Evolutionary conservation across 2,888 invertebrate species (phyloP).

Genomic region (Drosophila barbarae): DNA sequence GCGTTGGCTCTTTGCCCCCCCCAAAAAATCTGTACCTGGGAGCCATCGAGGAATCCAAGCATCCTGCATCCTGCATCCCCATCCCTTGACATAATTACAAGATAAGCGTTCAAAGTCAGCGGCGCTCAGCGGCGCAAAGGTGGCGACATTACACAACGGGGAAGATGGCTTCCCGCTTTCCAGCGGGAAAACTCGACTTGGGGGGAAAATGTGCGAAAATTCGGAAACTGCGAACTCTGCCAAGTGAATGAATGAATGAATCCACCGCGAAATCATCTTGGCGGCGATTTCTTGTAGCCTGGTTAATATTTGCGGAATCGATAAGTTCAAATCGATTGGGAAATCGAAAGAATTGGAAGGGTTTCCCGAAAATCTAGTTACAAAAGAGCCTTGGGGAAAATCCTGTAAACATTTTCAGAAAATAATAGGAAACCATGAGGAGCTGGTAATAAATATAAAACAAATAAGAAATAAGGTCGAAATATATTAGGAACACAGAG

Average conservation of each 20-base stretch:
- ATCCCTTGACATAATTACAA: conserved; percentile 61
- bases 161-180: background rate
- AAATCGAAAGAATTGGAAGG: conserved; percentile 1
- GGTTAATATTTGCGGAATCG: conserved; percentile 44
- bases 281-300: conserved; percentile 35
- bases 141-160: conserved; percentile 27
- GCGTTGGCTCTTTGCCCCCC: background rate
- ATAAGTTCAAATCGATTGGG: conserved; percentile 36
- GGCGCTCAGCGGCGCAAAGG: conserved; percentile 61
- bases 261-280: conserved; percentile 11
- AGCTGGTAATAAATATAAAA: background rate
- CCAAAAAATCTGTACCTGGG: conserved; percentile 15
- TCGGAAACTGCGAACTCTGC: conserved; percentile 13
- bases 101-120: conserved; percentile 62
- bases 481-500: background rate
- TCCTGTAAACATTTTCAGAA: background rate
- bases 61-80: conserved; percentile 14
- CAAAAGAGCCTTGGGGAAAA: conserved; percentile 7
- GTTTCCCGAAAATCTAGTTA: background rate
- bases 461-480: background rate
- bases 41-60: background rate
- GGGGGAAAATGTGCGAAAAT: conserved; percentile 8
- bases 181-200: conserved; percentile 4
- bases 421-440: conserved; percentile 11
- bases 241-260: conserved; percentile 27